phyloP scores from a whole-genome alignment of 2,888 invertebrate species.

The Drosophila peninsularis region DNA sequence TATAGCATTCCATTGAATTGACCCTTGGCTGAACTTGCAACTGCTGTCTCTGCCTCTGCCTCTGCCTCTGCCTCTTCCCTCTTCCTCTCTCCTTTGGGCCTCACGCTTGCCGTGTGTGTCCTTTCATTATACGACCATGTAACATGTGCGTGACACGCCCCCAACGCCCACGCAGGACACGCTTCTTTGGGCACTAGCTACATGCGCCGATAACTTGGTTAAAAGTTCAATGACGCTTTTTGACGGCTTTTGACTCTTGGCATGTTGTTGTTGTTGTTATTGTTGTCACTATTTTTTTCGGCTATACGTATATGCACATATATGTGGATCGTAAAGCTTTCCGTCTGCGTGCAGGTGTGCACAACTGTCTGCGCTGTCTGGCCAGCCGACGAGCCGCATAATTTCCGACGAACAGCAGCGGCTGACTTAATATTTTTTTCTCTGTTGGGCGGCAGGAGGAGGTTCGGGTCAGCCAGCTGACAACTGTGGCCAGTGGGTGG shows the following conservation, averaged over 20 bases:
- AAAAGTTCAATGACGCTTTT: slow-evolving; percentile 66
- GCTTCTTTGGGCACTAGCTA: not conserved
- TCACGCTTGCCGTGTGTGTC: slow-evolving; percentile 10
- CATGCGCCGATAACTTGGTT: slow-evolving; percentile 32
- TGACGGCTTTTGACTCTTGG: slow-evolving; percentile 73
- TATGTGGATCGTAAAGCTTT: slow-evolving; percentile 58
- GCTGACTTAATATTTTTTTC: not conserved
- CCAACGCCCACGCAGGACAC: not conserved
- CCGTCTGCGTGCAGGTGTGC: slow-evolving; percentile 14
- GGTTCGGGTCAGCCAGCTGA: slow-evolving; percentile 19
- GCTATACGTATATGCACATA: slow-evolving; percentile 34
- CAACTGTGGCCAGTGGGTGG: slow-evolving; percentile 14
- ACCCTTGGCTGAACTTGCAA: slow-evolving; percentile 1
- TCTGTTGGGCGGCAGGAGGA: not conserved
- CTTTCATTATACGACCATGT: slow-evolving; percentile 24
- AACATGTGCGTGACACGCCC: slow-evolving; percentile 25
- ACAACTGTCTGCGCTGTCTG: slow-evolving; percentile 34
- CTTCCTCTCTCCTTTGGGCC: not conserved
- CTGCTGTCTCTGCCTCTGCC: not conserved
- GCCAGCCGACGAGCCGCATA: slow-evolving; percentile 55
- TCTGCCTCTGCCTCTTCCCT: not conserved
- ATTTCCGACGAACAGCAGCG: slow-evolving; percentile 54
- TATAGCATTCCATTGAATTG: slow-evolving; percentile 1
- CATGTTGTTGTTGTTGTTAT: slow-evolving; percentile 30
- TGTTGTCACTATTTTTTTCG: slow-evolving; percentile 30